Evolutionary conservation across 2,888 invertebrate species (phyloP).

Genomic region (Netelia inedita): DNA sequence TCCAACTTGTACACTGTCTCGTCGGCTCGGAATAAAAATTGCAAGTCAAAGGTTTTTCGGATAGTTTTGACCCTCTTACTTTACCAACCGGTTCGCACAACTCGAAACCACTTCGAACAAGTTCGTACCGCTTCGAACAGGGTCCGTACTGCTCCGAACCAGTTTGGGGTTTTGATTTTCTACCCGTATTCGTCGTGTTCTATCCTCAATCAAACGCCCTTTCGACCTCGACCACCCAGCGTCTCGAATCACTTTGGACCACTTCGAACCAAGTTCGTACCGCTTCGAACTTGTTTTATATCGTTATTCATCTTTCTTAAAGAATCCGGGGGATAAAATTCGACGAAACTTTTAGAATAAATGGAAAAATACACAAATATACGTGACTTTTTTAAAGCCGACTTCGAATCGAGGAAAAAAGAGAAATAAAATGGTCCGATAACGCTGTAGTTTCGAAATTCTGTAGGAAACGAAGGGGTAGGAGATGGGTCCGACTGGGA

Average conservation of each 20-base stretch:
- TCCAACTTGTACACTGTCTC: not conserved
- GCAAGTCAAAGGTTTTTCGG: too few species aligned
- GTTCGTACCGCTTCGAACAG: not conserved
- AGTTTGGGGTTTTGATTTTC: not conserved
- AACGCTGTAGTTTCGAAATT: slow-evolving; percentile 29
- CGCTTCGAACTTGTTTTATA: slow-evolving; percentile 10
- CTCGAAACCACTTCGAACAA: not conserved
- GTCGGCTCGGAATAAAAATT: too few species aligned
- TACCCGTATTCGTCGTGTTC: not conserved
- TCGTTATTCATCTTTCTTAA: not conserved
- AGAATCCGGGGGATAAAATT: not conserved
- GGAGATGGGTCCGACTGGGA: slow-evolving; percentile 8
- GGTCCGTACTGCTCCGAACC: not conserved
- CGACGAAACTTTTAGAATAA: not conserved
- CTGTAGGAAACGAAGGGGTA: not conserved
- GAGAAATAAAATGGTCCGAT: slow-evolving; percentile 19
- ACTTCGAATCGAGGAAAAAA: not conserved
- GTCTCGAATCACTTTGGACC: not conserved
- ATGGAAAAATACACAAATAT: not conserved
- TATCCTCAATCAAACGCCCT: slow-evolving; percentile 21
- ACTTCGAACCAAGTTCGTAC: slow-evolving; percentile 10
- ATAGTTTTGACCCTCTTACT: too few species aligned
- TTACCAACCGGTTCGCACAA: too few species aligned
- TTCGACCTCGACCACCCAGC: slow-evolving; percentile 36
- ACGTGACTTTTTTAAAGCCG: not conserved